Evolutionary conservation across 2,113 vertebrate genomes (phyloP).

Genomic region (Taxidea taxus): DNA sequence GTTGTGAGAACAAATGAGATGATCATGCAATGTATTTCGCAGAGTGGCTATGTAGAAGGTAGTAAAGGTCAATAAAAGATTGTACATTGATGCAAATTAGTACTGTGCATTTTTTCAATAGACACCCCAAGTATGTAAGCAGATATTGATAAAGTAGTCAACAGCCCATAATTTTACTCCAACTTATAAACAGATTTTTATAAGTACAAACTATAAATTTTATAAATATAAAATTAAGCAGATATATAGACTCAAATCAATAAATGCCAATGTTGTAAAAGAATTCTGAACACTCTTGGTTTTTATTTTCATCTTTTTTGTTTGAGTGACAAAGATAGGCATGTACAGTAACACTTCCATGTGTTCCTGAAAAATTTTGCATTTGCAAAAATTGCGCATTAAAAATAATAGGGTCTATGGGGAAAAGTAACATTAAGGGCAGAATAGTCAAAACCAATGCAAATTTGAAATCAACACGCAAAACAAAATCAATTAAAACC

Average conservation of each 20-base stretch:
- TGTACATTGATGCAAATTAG: not conserved
- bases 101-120: not conserved
- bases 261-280: not conserved
- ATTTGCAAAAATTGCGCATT: constrained; percentile 13
- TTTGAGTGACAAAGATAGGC: not conserved
- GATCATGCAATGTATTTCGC: not conserved
- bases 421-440: not conserved
- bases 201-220: too few relatives aligned
- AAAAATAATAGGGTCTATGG: not conserved
- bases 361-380: not conserved
- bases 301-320: not conserved
- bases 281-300: not conserved
- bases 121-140: not conserved
- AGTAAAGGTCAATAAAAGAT: not conserved
- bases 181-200: not conserved
- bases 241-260: not conserved
- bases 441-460: not conserved
- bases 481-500: not conserved
- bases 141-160: not conserved
- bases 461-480: not conserved
- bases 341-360: not conserved
- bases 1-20: not conserved
- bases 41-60: not conserved
- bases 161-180: not conserved
- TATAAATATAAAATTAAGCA: not conserved